phyloP scores from a whole-genome alignment of 2,888 invertebrate genomes.

The Lasioglossum calceatum region DNA sequence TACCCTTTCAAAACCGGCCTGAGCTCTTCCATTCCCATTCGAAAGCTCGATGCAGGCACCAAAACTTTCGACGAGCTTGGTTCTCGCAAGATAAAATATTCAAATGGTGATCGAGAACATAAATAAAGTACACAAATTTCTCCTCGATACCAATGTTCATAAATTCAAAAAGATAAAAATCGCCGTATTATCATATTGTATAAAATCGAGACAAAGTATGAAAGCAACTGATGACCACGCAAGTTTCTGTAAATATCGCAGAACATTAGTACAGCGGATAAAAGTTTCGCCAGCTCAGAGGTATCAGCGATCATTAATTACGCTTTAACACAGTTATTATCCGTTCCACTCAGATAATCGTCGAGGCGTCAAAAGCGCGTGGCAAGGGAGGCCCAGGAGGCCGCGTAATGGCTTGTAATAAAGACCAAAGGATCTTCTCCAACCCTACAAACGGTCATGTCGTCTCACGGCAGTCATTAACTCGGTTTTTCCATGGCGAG shows the following conservation, averaged over 20 bases:
- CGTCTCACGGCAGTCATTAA: slow-evolving; percentile 66
- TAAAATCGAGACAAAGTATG: background rate
- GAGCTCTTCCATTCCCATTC: background rate
- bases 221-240: background rate
- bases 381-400: background rate
- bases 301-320: background rate
- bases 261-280: background rate
- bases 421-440: slow-evolving; percentile 54
- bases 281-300: background rate
- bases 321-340: slow-evolving; percentile 12
- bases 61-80: background rate
- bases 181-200: background rate
- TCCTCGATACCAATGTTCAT: too few species aligned
- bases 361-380: background rate
- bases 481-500: slow-evolving; percentile 39
- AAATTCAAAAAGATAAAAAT: background rate
- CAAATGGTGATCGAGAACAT: too few species aligned
- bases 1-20: background rate
- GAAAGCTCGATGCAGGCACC: background rate
- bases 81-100: too few species aligned
- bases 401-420: slow-evolving; percentile 35
- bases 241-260: background rate
- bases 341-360: background rate
- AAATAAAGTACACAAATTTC: too few species aligned
- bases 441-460: slow-evolving; percentile 42